phyloP scores from a whole-genome alignment of 2,888 invertebrate genomes.

The Periphyllus acericola region DNA sequence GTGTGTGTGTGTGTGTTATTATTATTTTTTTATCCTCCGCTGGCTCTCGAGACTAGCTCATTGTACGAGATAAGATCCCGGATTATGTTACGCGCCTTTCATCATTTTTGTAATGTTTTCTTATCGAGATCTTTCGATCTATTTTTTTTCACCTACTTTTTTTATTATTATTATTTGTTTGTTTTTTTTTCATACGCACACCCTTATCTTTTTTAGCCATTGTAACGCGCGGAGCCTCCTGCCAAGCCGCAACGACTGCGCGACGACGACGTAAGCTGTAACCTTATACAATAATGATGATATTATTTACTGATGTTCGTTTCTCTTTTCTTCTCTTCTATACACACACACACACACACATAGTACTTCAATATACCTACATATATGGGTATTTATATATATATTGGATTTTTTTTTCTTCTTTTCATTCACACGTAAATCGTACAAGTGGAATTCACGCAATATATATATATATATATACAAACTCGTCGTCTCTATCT shows the following conservation, averaged over 20 bases:
- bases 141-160: conserved; percentile 60
- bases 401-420: conserved; percentile 1
- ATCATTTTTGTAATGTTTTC: conserved; percentile 61
- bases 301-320: conserved; percentile 59
- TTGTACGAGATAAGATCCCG: conserved; percentile 59
- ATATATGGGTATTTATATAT: conserved; percentile 21
- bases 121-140: conserved; percentile 58
- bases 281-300: conserved; percentile 62
- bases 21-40: conserved; percentile 36
- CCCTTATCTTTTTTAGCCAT: conserved; percentile 60
- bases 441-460: neutral
- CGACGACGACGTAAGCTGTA: conserved; percentile 45
- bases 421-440: conserved; percentile 24
- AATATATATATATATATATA: neutral
- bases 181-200: conserved; percentile 17
- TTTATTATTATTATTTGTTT: conserved; percentile 44
- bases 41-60: conserved; percentile 42
- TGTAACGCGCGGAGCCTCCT: conserved; percentile 50
- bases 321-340: conserved; percentile 41
- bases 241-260: conserved; percentile 51
- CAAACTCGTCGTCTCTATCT: neutral
- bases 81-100: conserved; percentile 61
- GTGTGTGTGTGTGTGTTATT: neutral
- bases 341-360: neutral
- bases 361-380: neutral